Evolutionary conservation across 2,797 vertebrate genomes (phyloP), one percentile per base, ranked within the genome.

Genomic region (Enteromius afrohamiltoni): DNA sequence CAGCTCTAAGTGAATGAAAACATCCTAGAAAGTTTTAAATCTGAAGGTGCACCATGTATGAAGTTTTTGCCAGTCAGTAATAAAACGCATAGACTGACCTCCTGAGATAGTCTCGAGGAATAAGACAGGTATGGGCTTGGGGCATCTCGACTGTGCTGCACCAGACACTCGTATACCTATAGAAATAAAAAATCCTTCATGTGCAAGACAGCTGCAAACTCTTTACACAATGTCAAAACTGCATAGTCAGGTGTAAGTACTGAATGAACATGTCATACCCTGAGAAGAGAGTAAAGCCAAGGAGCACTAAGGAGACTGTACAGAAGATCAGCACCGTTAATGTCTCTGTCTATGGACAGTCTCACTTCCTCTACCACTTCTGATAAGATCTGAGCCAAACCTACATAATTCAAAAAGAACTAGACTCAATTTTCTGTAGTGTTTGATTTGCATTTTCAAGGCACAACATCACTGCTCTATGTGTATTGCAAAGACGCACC

Each of bases 141-240:
- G 17, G 86, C 91, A 82, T 88, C 91, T 49, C 83, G 93, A 47
- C 94, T 92, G 79, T 96, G 96, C 42, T 94, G 92, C 85, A 96
- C 86, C 86, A 99, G 95, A 87, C 95, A 94, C 89, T 97, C 96
- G 23, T 98, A 96, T 14, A 96, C 93, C 97, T 98, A 88, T 0
- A 62, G 64, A 19, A 84, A n/a, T 74, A 26, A 79, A 40, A 75
- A 74, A 73, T 73, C n/a, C 16, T 67, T 55, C 5, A 81, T 7
- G 8, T 65, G 26, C 40, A 70, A 58, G 26, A 62, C n/a, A 42
- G 7, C 8, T 34, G 9, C 10, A 21, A 34, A 34, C 3, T 34
- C 23, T 19, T 34, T 3, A 74, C 2, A 51, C 17, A 40, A 58
- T 40, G 34, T 58, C 21, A 26, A 34, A n/a, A 55, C 19, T 14